A percentile compares a stretch with the other conserved stretches of the same genome.
Conservation (phyloP, 2,797 vertebrate species). For the Artibeus jamaicensis region DNA sequence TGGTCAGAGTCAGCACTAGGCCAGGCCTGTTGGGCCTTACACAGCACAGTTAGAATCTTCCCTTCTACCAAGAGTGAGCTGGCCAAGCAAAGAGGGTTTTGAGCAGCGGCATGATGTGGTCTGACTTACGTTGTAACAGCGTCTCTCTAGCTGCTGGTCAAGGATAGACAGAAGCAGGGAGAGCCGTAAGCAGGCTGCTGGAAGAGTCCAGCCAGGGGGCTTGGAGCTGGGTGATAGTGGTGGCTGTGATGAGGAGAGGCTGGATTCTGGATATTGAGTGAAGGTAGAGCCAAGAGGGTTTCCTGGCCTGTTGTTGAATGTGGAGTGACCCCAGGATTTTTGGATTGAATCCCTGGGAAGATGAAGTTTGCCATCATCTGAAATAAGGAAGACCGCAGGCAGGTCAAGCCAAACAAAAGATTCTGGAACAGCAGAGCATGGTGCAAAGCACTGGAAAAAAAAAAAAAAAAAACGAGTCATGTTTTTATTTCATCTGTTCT, state of each 20-base stretch:
- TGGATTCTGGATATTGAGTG: neutral
- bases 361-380: neutral
- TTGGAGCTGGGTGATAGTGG: fast-evolving
- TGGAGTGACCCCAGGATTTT: neutral
- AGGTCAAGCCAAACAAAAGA: neutral
- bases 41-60: neutral
- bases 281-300: neutral
- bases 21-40: neutral
- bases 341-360: slow-evolving; percentile 15
- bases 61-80: neutral
- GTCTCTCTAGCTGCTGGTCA: neutral
- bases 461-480: neutral
- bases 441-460: neutral
- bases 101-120: neutral
- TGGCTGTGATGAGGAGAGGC: neutral
- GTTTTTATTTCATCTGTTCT: neutral
- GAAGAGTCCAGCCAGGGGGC: neutral
- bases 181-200: neutral
- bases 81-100: neutral
- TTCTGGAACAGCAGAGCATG: no score
- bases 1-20: neutral
- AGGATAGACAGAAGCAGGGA: neutral
- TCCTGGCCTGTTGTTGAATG: neutral
- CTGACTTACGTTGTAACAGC: neutral
- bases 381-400: neutral